Conservation (phyloP, 2,888 invertebrate genomes). For the Eupithecia abbreviata region DNA sequence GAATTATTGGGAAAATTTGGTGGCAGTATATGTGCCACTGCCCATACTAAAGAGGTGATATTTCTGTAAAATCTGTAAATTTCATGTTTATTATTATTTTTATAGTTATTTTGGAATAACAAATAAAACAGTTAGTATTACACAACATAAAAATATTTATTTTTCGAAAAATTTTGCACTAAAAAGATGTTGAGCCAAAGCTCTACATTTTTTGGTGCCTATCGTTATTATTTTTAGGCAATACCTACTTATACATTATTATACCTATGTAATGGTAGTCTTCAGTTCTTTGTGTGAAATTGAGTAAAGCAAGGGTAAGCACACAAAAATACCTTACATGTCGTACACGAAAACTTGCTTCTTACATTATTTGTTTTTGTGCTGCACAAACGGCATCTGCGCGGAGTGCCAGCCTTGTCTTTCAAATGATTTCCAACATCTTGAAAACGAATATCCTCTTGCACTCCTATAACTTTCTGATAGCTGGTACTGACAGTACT, state of each 20-base stretch:
- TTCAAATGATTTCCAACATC: slow-evolving; percentile 38
- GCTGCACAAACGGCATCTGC: slow-evolving; percentile 40
- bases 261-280: slow-evolving; percentile 13
- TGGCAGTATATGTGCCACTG: slow-evolving; percentile 35
- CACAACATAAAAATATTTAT: too few species aligned
- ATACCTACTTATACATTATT: too few species aligned
- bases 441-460: slow-evolving; percentile 28
- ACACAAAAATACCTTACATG: slow-evolving; percentile 39
- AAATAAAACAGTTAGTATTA: too few species aligned
- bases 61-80: too few species aligned
- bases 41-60: too few species aligned
- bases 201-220: too few species aligned
- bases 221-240: too few species aligned
- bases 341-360: slow-evolving; percentile 37
- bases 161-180: too few species aligned
- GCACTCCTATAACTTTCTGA: slow-evolving; percentile 37
- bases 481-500: slow-evolving; percentile 33
- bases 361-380: slow-evolving; percentile 15
- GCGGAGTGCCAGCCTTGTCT: slow-evolving; percentile 33
- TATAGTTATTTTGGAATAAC: too few species aligned
- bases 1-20: slow-evolving; percentile 33
- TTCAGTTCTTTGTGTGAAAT: slow-evolving; percentile 28
- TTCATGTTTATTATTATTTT: too few species aligned
- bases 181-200: too few species aligned
- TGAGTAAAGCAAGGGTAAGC: slow-evolving; percentile 35